Conservation (phyloP, 1,140 invertebrate genomes). For the Pantala flavescens region DNA sequence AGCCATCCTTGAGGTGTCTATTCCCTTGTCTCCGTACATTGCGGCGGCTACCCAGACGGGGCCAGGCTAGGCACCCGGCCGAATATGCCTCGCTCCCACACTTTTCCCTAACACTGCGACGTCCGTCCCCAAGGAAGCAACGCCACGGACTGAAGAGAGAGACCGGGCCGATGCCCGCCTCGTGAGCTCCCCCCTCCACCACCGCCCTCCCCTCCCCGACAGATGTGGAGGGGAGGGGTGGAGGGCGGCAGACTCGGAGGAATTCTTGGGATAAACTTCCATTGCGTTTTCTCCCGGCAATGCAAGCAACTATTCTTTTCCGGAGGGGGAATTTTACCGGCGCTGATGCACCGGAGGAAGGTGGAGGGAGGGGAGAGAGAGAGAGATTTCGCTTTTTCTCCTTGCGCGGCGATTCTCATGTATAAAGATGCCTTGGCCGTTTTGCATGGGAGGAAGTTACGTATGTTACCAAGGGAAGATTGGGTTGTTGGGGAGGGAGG, state of each 20-base stretch:
- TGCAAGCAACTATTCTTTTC: too few relatives aligned
- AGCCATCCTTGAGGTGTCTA: background rate
- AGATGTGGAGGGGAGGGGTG: background rate
- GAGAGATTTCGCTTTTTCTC: too few relatives aligned
- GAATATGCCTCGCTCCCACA: background rate
- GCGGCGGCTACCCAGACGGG: background rate
- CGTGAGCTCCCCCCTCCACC: background rate
- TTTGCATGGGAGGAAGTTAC: too few relatives aligned
- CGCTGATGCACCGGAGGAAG: too few relatives aligned
- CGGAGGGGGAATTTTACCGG: too few relatives aligned
- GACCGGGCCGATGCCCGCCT: background rate
- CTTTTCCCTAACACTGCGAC: background rate
- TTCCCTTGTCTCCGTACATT: background rate
- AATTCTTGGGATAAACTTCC: too few relatives aligned
- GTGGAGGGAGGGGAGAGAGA: too few relatives aligned
- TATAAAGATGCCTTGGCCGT: too few relatives aligned
- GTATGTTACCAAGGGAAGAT: too few relatives aligned
- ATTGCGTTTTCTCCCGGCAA: too few relatives aligned
- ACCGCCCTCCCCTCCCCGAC: background rate
- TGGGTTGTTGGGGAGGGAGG: too few relatives aligned
- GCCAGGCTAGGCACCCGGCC: background rate
- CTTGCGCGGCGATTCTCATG: too few relatives aligned
- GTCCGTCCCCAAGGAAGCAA: background rate
- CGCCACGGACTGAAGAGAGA: background rate
- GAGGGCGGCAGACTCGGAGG: background rate